Evolutionary conservation across 2,888 invertebrate genomes (phyloP).

Genomic region (Calliscelio sp.): DNA sequence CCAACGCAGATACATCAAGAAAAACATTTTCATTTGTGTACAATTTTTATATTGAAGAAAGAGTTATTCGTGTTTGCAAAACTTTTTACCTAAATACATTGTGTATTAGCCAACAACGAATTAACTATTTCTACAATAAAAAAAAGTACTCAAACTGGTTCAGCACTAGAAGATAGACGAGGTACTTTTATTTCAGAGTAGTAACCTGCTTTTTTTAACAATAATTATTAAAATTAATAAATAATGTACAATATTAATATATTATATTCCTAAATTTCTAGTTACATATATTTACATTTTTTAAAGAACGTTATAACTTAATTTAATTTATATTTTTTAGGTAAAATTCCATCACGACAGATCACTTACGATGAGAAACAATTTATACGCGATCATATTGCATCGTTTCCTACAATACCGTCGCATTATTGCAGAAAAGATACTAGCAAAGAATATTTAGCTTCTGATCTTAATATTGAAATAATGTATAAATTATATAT

Average conservation of each 20-base stretch:
- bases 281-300: too few relatives aligned
- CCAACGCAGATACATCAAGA: background rate
- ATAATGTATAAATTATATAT: conserved; percentile 18
- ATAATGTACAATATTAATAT: too few relatives aligned
- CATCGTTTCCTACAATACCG: conserved; percentile 26
- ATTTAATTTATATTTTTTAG: too few relatives aligned
- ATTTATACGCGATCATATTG: background rate
- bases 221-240: too few relatives aligned
- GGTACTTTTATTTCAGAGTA: too few relatives aligned
- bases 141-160: too few relatives aligned
- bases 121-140: conserved; percentile 15
- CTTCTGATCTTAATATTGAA: background rate
- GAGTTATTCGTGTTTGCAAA: conserved; percentile 17
- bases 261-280: too few relatives aligned
- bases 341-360: background rate
- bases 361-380: background rate
- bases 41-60: background rate
- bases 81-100: conserved; percentile 5
- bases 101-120: conserved; percentile 1
- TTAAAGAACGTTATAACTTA: too few relatives aligned
- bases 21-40: background rate
- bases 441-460: background rate
- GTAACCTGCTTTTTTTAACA: too few relatives aligned
- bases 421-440: conserved; percentile 17
- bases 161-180: too few relatives aligned